Conservation (phyloP, 2,797 vertebrate species). For the Malurus leucopterus region DNA sequence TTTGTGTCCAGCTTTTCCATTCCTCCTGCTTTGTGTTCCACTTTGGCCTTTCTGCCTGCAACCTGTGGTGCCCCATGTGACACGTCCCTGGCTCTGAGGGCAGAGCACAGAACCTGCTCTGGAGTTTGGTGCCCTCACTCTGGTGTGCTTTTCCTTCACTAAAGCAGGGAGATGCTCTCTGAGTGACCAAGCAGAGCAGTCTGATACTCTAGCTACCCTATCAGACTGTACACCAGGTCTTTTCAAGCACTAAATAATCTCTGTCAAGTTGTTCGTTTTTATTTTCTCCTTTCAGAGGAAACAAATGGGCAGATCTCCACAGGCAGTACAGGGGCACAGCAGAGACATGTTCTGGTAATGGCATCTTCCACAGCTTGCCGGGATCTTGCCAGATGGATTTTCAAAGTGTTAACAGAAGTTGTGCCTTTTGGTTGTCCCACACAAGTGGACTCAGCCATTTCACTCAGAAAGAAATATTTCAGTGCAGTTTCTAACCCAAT, state of each 20-base stretch:
- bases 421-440: neutral
- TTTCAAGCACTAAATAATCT: neutral
- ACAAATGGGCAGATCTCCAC: neutral
- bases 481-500: neutral
- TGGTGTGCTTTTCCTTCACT: fast-evolving
- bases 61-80: fast-evolving
- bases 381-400: neutral
- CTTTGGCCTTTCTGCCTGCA: neutral
- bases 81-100: neutral
- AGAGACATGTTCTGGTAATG: neutral
- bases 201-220: neutral
- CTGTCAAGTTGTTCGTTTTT: neutral
- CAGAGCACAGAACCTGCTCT: neutral
- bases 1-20: neutral
- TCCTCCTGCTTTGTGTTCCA: neutral
- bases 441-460: neutral
- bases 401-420: neutral
- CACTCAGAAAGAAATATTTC: neutral
- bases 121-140: fast-evolving
- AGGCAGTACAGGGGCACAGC: neutral
- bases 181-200: neutral
- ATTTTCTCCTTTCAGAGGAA: neutral
- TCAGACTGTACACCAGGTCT: neutral
- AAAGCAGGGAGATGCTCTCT: neutral
- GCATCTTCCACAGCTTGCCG: neutral